These are phyloP conservation scores for Epirrhoe tristata DNA, from an alignment of 2,888 invertebrate genomes.

Conservation along the genomic window DNA sequence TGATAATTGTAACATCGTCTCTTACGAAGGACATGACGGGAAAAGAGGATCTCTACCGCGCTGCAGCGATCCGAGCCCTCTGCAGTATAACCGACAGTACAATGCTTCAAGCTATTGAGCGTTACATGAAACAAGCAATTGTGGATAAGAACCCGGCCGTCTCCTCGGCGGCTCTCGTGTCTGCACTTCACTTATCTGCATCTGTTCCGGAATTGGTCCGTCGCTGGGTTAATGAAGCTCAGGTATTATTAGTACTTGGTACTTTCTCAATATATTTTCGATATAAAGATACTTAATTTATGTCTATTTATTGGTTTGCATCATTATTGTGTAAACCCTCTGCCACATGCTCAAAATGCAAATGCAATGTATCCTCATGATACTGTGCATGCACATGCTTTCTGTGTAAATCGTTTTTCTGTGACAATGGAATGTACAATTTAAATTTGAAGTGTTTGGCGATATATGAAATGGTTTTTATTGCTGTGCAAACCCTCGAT, in stretches of 20 bases:
- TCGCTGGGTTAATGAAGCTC: conserved; percentile 99
- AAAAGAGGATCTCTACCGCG: conserved; percentile 94
- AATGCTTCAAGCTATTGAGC: conserved; percentile 98
- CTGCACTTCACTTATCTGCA: conserved; percentile 91
- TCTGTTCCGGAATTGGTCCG: conserved; percentile 97
- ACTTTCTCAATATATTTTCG: too few species aligned
- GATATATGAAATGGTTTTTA: too few species aligned
- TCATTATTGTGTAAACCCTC: not conserved
- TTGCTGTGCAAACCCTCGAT: too few species aligned
- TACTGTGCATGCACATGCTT: too few species aligned
- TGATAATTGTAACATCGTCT: conserved; percentile 99
- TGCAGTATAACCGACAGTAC: conserved; percentile 98
- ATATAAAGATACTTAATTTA: too few species aligned
- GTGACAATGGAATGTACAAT: too few species aligned
- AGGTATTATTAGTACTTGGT: conserved; percentile 78
- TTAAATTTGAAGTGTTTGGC: too few species aligned
- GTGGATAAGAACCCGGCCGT: conserved; percentile 99
- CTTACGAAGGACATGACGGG: conserved; percentile 99
- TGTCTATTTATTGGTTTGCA: not conserved
- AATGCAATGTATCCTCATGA: too few species aligned
- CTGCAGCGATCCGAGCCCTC: conserved; percentile 98
- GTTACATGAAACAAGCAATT: conserved; percentile 99
- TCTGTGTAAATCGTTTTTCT: too few species aligned
- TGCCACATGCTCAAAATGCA: too few species aligned
- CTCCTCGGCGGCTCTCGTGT: conserved; percentile 98